Evolutionary conservation across 1,140 invertebrate genomes (phyloP), one percentile per base, ranked within the genome.

Genomic region (Heliconius himera): DNA sequence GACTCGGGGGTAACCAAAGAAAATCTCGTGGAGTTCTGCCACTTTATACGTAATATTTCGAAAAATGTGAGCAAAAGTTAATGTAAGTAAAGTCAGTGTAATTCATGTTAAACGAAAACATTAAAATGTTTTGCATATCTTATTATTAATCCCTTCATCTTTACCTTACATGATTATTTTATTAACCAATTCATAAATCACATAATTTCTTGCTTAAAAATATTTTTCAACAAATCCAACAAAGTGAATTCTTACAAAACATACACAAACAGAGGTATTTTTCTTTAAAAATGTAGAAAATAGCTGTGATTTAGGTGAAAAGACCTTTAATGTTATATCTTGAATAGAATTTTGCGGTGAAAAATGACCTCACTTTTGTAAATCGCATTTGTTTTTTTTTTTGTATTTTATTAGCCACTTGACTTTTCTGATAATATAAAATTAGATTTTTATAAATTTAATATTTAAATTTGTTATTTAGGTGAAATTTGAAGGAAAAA

Each of bases 311-410:
- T 60, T 60, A 60, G 54, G n/a, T 60, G 54, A 60, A 60, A 60
- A 26, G 54, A 60, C 54, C n/a, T 60, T 71, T 79, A 71, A 66
- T 79, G 74, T 78, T 79, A 79, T 79, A 56, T 71, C 73, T 75
- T 75, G 78, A 79, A 75, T 79, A 75, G 78, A 79, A 79, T 75
- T 79, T 38, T 33, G 41, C 20, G 54, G 77, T 81, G 84, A 83
- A 83, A 85, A 85, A 83, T 80, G 80, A 74, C 80, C 76, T 77
- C 72, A 82, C 81, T 84, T 85, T 80, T 76, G 72, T 81, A 79
- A 83, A 81, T 83, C 74, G 56, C 26, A 33, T 77, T 82, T 82
- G 83, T 85, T 83, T 82, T 74, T 74, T 36, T 81, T 20, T 74
- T 51, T 46, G 71, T 51, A 46, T 73, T 80, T 73, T 74, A 41